phyloP scores from a whole-genome alignment of 2,888 invertebrate species.

The Meiosimyza platycephala region DNA sequence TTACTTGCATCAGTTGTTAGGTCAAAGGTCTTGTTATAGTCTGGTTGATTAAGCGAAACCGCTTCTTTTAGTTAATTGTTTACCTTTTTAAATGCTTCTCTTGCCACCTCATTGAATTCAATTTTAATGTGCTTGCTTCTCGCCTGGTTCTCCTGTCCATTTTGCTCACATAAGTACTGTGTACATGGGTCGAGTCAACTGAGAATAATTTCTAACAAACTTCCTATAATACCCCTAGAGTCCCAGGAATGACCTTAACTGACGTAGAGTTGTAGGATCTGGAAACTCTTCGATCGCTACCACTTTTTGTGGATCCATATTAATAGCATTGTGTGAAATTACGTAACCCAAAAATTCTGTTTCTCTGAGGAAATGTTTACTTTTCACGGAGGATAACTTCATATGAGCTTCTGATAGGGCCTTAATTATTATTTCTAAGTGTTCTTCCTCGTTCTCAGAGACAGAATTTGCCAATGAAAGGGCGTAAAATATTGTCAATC shows the following conservation, averaged over 20 bases:
- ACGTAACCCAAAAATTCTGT: not conserved
- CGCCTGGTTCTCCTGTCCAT: not conserved
- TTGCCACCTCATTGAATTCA: not conserved
- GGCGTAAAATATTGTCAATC: no score
- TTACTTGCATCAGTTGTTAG: conserved; percentile 17
- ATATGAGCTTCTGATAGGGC: not conserved
- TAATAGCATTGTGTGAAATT: not conserved
- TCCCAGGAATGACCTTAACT: conserved; percentile 28
- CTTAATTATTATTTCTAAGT: not conserved
- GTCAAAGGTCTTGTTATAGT: not conserved
- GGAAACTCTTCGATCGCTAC: no score
- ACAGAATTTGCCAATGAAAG: not conserved
- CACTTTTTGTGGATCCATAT: no score
- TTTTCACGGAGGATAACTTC: not conserved
- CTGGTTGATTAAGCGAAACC: not conserved
- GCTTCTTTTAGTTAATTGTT: conserved; percentile 10
- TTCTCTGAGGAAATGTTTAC: not conserved
- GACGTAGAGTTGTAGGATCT: not conserved
- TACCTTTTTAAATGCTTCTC: conserved; percentile 2
- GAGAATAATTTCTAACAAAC: not conserved
- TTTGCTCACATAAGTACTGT: conserved; percentile 25
- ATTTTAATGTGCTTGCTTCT: not conserved
- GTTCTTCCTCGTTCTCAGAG: not conserved
- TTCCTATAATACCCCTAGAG: not conserved
- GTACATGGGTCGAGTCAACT: conserved; percentile 6